Conservation (phyloP, 2,888 invertebrate species). For the Melanophora roralis region DNA sequence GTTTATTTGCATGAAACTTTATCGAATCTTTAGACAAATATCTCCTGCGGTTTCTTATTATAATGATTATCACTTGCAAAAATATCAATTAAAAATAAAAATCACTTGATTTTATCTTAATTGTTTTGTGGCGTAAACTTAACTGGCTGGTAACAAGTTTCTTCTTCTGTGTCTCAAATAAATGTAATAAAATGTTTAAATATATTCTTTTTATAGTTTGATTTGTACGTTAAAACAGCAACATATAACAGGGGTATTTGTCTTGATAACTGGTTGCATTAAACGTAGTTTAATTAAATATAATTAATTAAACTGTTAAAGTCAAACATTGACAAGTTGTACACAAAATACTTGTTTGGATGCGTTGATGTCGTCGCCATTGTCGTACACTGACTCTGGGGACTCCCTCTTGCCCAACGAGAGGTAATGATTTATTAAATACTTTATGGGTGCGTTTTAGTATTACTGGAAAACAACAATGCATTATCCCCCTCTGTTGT, state of each 20-base stretch:
- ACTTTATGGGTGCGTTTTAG: no score
- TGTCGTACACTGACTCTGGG: no score
- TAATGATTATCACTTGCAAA: slow-evolving; percentile 57
- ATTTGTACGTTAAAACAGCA: neutral
- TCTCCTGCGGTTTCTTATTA: slow-evolving; percentile 56
- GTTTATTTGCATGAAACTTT: neutral
- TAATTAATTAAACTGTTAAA: slow-evolving; percentile 56
- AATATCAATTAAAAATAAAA: slow-evolving; percentile 56
- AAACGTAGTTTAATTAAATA: slow-evolving; percentile 49
- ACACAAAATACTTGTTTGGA: neutral
- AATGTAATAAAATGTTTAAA: slow-evolving; percentile 24
- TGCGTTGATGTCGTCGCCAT: no score
- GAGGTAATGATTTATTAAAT: no score
- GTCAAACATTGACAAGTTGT: slow-evolving; percentile 34
- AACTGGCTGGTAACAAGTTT: slow-evolving; percentile 28
- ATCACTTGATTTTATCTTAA: slow-evolving; percentile 54
- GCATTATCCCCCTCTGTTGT: no score
- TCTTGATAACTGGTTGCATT: slow-evolving; percentile 45
- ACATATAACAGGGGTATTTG: neutral
- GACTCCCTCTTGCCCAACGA: neutral
- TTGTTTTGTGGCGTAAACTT: slow-evolving; percentile 43
- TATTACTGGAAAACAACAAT: no score
- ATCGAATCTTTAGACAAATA: slow-evolving; percentile 45
- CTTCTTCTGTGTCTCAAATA: neutral
- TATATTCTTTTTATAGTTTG: neutral